Evolutionary conservation across 2,888 invertebrate genomes (phyloP).

Genomic region (Criorhina ranunculi): DNA sequence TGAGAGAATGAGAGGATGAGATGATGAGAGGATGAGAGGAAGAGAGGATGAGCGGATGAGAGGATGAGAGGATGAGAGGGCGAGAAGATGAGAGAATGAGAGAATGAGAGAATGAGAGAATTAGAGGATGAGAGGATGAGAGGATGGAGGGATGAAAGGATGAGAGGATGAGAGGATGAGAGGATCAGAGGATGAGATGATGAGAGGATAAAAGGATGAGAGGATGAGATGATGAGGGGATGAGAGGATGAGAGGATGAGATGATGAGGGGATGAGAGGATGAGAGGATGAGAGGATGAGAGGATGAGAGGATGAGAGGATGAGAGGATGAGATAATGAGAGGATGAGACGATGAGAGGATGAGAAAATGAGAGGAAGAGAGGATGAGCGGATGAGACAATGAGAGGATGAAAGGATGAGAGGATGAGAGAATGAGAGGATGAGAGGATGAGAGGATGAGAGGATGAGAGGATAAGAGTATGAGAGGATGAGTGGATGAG

Average conservation of each 20-base stretch:
- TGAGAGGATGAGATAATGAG: too few relatives aligned
- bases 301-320: slow-evolving; percentile 33
- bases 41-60: too few relatives aligned
- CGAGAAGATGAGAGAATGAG: too few relatives aligned
- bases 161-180: slow-evolving; percentile 17
- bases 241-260: slow-evolving; percentile 35
- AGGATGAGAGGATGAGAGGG: too few relatives aligned
- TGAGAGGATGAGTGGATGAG: too few relatives aligned
- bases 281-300: slow-evolving; percentile 51
- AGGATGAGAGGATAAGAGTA: too few relatives aligned
- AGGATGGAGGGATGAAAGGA: not conserved
- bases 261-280: slow-evolving; percentile 48
- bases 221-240: slow-evolving; percentile 20
- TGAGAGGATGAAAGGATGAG: not conserved
- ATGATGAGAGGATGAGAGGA: too few relatives aligned
- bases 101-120: too few relatives aligned
- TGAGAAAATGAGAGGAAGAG: slow-evolving; percentile 33
- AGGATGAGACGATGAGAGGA: too few relatives aligned
- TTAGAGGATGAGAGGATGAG: too few relatives aligned
- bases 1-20: too few relatives aligned
- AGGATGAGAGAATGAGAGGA: not conserved
- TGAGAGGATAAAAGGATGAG: slow-evolving; percentile 71
- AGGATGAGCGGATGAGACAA: slow-evolving; percentile 71
- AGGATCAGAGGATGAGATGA: too few relatives aligned
- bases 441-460: not conserved